These are phyloP conservation scores for Dicycla oo DNA, from an alignment of 2,888 invertebrate genomes.

Conservation along the genomic window DNA sequence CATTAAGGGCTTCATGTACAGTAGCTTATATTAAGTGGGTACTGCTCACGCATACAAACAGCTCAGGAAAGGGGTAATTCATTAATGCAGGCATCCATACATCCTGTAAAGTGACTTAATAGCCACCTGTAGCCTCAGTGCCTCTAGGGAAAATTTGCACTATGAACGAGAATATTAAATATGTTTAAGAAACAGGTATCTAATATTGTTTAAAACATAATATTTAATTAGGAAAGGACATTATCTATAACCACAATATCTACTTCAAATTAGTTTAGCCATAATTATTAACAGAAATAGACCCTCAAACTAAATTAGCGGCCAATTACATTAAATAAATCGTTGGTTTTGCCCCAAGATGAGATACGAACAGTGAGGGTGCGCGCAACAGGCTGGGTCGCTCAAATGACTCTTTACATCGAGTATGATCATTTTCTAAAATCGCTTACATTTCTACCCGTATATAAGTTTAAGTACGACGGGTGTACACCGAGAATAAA, in stretches of 20 bases:
- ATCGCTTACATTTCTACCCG: conserved; percentile 35
- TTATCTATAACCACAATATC: background rate
- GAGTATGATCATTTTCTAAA: conserved; percentile 37
- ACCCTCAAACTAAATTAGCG: conserved; percentile 31
- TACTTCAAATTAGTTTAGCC: background rate
- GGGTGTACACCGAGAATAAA: conserved; percentile 8
- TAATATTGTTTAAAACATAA: background rate
- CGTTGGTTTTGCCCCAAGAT: conserved; percentile 65
- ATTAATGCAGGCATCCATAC: conserved; percentile 37
- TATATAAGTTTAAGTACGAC: conserved; percentile 23
- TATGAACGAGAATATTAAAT: conserved; percentile 8
- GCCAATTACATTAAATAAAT: conserved; percentile 50
- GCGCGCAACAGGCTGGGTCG: conserved; percentile 80
- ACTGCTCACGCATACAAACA: conserved; percentile 28
- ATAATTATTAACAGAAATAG: conserved; percentile 25
- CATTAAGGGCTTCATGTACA: background rate
- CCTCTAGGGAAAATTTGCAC: conserved; percentile 34
- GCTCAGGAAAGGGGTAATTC: conserved; percentile 33
- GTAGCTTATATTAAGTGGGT: conserved; percentile 20
- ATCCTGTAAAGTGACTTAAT: conserved; percentile 34
- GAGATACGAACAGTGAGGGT: conserved; percentile 81
- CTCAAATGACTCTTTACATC: conserved; percentile 66
- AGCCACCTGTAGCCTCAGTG: conserved; percentile 32
- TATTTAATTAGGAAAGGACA: background rate
- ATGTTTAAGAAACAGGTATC: background rate